Conservation (phyloP, 2,888 invertebrate genomes). For the Taphrorychus bicolor region DNA sequence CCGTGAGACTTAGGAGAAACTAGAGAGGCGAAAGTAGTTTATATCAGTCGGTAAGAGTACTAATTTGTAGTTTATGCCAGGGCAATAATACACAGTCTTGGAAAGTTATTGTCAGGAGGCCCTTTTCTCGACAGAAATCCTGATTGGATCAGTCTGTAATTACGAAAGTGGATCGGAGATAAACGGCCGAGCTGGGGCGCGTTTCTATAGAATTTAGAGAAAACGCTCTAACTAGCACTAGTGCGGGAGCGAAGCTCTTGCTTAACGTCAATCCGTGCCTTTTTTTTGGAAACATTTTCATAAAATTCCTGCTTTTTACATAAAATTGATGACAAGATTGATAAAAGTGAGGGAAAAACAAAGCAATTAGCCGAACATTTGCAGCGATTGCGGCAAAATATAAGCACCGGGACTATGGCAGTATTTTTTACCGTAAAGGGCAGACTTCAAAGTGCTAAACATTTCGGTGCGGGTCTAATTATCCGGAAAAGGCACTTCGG, state of each 20-base stretch:
- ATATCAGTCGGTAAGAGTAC: background rate
- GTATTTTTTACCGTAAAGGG: background rate
- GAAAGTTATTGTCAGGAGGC: constrained; percentile 24
- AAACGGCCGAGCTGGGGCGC: constrained; percentile 16
- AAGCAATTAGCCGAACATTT: too few relatives aligned
- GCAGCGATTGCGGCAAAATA: too few relatives aligned
- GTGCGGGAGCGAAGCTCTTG: constrained; percentile 18
- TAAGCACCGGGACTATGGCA: background rate
- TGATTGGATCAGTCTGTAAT: constrained; percentile 38
- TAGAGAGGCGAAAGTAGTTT: too few relatives aligned
- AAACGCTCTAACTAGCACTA: constrained; percentile 13
- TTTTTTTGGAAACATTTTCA: too few relatives aligned
- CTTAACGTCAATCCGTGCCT: too few relatives aligned
- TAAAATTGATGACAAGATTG: too few relatives aligned
- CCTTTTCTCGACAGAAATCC: constrained; percentile 30
- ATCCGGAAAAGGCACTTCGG: constrained; percentile 27
- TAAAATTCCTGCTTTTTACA: too few relatives aligned
- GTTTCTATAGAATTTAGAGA: constrained; percentile 20
- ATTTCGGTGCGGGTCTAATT: constrained; percentile 26
- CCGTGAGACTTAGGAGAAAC: too few relatives aligned
- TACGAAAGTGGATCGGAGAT: constrained; percentile 37
- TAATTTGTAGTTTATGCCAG: background rate
- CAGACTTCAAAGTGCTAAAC: constrained; percentile 23
- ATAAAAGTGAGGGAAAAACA: too few relatives aligned
- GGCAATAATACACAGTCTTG: constrained; percentile 1